phyloP scores from a whole-genome alignment of 2,888 invertebrate species.

The Toxonevra muliebris region DNA sequence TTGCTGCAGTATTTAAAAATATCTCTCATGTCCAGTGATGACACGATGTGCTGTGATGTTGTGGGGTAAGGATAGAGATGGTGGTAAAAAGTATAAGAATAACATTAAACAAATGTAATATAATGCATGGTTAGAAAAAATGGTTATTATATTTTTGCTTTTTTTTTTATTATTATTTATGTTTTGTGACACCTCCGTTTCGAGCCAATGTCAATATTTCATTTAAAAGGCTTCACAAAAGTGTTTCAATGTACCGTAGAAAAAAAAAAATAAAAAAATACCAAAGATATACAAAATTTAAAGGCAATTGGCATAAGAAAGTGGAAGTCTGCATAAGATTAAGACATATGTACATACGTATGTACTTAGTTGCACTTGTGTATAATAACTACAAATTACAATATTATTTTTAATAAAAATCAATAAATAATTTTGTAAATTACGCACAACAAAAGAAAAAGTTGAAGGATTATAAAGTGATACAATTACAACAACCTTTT shows the following conservation, averaged over 20 bases:
- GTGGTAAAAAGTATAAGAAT: background rate
- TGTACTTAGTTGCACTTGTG: constrained; percentile 1
- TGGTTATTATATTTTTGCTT: constrained; percentile 13
- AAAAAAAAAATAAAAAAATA: background rate
- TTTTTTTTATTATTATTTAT: constrained; percentile 14
- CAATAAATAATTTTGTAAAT: background rate
- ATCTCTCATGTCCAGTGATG: no score
- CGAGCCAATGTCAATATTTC: constrained; percentile 56
- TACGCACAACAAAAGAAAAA: background rate
- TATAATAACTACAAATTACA: background rate
- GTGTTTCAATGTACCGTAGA: constrained; percentile 30
- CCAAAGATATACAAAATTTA: constrained; percentile 4
- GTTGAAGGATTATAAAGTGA: no score
- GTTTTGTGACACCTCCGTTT: background rate
- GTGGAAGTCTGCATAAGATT: background rate
- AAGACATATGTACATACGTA: background rate
- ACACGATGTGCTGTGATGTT: no score
- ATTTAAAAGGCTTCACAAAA: constrained; percentile 52
- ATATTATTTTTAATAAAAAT: background rate
- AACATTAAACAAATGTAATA: background rate
- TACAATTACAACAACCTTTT: no score
- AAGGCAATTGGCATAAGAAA: no score
- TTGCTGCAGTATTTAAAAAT: no score
- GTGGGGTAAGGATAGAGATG: no score
- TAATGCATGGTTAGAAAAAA: background rate